A percentile compares a stretch with the other conserved stretches of the same genome.
phyloP scores from a whole-genome alignment of 1,140 invertebrate genomes.

The Penaeus japonicus region DNA sequence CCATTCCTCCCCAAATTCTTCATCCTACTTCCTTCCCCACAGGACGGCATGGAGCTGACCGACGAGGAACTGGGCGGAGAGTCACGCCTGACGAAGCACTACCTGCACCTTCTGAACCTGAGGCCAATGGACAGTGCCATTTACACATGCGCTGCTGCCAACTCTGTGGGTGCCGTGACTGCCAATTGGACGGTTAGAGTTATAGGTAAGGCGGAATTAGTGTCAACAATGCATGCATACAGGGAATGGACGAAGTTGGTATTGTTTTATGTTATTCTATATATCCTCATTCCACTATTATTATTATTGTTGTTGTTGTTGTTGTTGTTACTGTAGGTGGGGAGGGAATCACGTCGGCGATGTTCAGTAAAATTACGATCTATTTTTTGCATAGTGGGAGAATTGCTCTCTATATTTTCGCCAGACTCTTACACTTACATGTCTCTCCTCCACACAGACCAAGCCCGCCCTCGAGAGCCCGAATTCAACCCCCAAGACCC shows the following conservation, averaged over 20 bases:
- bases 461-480: slow-evolving; percentile 32
- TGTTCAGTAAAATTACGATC: no score
- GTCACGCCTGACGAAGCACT: slow-evolving; percentile 33
- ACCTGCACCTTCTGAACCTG: slow-evolving; percentile 63
- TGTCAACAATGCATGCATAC: background rate
- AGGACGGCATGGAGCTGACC: slow-evolving; percentile 34
- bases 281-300: no score
- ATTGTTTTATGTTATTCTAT: no score
- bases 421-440: background rate
- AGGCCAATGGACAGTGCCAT: slow-evolving; percentile 71
- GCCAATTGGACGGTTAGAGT: slow-evolving; percentile 61
- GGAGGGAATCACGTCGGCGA: no score
- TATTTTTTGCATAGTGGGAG: no score
- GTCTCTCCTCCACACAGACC: background rate
- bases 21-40: background rate
- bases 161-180: slow-evolving; percentile 73
- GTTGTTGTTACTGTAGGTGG: no score
- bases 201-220: slow-evolving; percentile 7
- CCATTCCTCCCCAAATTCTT: background rate
- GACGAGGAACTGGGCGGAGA: slow-evolving; percentile 32
- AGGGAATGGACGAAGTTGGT: background rate
- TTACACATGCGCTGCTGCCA: slow-evolving; percentile 78
- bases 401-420: background rate
- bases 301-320: no score
- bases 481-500: slow-evolving; percentile 38